Evolutionary conservation across 2,113 vertebrate genomes (phyloP), one percentile per base, ranked within the genome.

Genomic region (Sapayoa aenigma): DNA sequence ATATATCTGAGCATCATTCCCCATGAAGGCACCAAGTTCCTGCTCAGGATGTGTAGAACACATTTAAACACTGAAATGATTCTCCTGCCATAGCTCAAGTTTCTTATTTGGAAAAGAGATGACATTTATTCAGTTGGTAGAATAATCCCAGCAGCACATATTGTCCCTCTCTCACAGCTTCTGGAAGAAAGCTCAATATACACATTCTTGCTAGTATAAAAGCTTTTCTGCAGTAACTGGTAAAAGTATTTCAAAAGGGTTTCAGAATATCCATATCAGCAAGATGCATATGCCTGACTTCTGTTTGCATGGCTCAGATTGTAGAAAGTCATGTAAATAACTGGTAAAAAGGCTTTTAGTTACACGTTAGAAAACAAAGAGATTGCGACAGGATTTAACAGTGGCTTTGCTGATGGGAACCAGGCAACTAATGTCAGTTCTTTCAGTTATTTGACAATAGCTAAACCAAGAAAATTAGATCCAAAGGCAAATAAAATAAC

Each of bases 71-170:
- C 66, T 44, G 52, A 89, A 89, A 80, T 73, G 65, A 53, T 86
- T 52, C 47, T 79, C 18, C 66, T 93, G 60, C 69, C 53, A 33
- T 27, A 87, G 53, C 58, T 78, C 55, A 85, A 71, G 67, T 76
- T 95, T 90, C 67, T 92, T 83, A 84, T 87, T 93, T 63, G 50
- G 58, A 95, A 84, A 93, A 66, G 73, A 60, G 46, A 76, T 95
- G 39, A 89, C 91, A 94, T 91, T 91, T 95, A 88, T 91, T 94
- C 75, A 63, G 55, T 62, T 69, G 35, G 87, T 86, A 87, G 94
- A 95, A 91, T 93, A 93, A 95, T 74, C 82, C 50, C 1, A 23
- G 78, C 67, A 85, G 89, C 67, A 66, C 67, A 83, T 82, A 93
- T 67, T 77, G 63, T 88, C 67, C 27, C 74, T 58, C 84, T 91